These are phyloP conservation scores for Amphilophus citrinellus DNA, from an alignment of 2,113 vertebrate genomes.

Conservation along the genomic window DNA sequence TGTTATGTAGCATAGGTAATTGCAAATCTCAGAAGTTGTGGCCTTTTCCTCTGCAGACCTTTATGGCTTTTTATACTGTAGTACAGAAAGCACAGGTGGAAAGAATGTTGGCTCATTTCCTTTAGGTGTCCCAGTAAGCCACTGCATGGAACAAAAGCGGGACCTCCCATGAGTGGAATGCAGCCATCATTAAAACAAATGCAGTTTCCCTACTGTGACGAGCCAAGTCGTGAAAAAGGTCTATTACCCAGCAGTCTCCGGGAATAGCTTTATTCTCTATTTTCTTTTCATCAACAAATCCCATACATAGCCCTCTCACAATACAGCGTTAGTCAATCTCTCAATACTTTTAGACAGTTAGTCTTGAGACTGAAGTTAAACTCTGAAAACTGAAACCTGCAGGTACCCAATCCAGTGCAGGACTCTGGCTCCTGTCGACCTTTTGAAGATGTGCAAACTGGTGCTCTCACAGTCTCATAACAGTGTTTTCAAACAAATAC, in stretches of 20 bases:
- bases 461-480: background rate
- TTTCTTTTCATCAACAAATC: background rate
- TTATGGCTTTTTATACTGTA: background rate
- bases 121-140: background rate
- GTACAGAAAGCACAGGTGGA: background rate
- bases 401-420: background rate
- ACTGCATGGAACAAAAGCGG: background rate
- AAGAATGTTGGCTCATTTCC: background rate
- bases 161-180: background rate
- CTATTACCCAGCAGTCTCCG: conserved; percentile 2
- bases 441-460: background rate
- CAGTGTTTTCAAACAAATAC: conserved; percentile 4
- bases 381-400: background rate
- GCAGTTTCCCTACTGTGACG: conserved; percentile 1
- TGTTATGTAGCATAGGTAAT: background rate
- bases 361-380: background rate
- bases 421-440: background rate
- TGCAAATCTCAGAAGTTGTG: background rate
- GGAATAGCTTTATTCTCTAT: background rate
- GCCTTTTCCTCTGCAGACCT: background rate
- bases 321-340: background rate
- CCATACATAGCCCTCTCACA: background rate
- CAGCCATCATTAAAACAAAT: conserved; percentile 2
- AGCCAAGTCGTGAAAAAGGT: conserved; percentile 2
- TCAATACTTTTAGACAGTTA: background rate